A percentile compares a stretch with the other conserved stretches of the same genome.
phyloP scores from a whole-genome alignment of 64 coral and sea anemone species.

The Pocillopora verrucosa region DNA sequence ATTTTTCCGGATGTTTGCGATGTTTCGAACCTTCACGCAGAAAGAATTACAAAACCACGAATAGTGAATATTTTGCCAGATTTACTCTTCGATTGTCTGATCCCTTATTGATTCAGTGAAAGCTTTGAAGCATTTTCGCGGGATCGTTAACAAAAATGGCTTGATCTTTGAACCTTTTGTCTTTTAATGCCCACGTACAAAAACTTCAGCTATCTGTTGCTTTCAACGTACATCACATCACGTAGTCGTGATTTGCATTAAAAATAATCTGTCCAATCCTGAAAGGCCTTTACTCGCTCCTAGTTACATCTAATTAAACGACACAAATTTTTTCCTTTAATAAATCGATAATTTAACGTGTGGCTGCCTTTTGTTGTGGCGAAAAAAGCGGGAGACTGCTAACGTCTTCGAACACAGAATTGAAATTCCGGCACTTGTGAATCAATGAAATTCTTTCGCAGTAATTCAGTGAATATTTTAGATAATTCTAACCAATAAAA shows the following conservation, averaged over 20 bases:
- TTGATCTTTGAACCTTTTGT: background rate
- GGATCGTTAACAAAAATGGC: slow-evolving; percentile 10
- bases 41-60: background rate
- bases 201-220: background rate
- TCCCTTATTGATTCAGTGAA: background rate
- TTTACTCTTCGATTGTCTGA: slow-evolving; percentile 3
- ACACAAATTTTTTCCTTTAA: background rate
- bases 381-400: background rate
- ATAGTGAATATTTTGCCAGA: background rate
- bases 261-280: background rate
- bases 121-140: background rate
- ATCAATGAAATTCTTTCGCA: slow-evolving; percentile 34
- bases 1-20: slow-evolving; percentile 27
- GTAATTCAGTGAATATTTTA: slow-evolving; percentile 1
- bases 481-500: background rate
- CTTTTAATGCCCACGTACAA: background rate
- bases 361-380: slow-evolving; percentile 12
- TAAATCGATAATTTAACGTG: slow-evolving; percentile 1
- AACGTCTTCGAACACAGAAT: background rate
- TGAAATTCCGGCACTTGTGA: background rate
- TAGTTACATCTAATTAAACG: background rate
- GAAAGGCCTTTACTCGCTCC: background rate
- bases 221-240: background rate
- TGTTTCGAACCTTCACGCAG: slow-evolving; percentile 23
- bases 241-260: background rate